These are phyloP conservation scores for Apolygus lucorum DNA, from an alignment of 1,140 invertebrate species.

Conservation along the genomic window DNA sequence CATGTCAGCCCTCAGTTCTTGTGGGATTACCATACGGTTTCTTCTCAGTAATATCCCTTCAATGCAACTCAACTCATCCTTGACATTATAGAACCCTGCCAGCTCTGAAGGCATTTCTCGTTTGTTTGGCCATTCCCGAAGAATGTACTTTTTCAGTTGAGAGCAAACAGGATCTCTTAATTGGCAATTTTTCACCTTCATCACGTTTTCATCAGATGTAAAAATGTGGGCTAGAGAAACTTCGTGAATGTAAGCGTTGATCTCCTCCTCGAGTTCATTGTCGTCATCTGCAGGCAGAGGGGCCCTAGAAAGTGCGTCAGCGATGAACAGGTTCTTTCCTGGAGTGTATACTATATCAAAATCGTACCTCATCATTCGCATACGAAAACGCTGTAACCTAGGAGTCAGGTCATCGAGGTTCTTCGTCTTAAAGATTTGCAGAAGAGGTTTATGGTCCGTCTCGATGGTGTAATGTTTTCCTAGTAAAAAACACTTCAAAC, in stretches of 20 bases:
- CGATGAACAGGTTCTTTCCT: neutral
- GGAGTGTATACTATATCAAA: neutral
- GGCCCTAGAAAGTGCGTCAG: neutral
- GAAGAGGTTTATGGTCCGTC: neutral
- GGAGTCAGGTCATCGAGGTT: neutral
- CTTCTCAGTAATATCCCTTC: neutral
- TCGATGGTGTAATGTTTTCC: neutral
- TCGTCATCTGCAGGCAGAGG: neutral
- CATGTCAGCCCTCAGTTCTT: neutral
- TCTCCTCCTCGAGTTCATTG: neutral
- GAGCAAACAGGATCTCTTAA: neutral
- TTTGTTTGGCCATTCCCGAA: neutral
- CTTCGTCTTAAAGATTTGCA: neutral
- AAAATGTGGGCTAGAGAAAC: neutral
- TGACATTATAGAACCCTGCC: neutral
- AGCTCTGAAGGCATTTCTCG: neutral
- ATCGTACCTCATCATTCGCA: neutral
- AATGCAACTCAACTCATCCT: neutral
- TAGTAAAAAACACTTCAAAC: neutral
- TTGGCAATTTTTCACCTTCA: neutral
- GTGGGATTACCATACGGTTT: neutral
- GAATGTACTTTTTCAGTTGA: neutral
- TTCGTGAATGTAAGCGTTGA: neutral
- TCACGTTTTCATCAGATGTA: neutral
- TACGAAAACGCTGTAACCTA: neutral